A percentile compares a stretch with the other conserved stretches of the same genome.
These are phyloP conservation scores for Ammodramus savannarum DNA, from an alignment of 2,113 vertebrate genomes.

Conservation along the genomic window DNA sequence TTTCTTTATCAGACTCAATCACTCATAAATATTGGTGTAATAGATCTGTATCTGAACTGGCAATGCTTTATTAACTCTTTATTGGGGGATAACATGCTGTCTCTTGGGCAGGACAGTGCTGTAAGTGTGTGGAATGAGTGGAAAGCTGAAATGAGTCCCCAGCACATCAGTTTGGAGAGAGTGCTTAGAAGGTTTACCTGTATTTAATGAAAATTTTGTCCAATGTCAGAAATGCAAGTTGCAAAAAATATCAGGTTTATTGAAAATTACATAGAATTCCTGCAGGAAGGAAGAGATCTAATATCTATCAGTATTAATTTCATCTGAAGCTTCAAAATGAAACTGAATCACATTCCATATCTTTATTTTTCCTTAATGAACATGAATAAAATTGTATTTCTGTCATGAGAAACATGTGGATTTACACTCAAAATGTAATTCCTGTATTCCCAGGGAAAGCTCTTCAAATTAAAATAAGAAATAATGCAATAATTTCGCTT, in stretches of 20 bases:
- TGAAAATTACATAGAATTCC: background rate
- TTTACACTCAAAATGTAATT: background rate
- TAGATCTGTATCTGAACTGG: background rate
- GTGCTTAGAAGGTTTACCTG: background rate
- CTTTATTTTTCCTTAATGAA: background rate
- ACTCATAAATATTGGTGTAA: background rate
- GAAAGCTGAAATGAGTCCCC: background rate
- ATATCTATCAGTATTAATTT: background rate
- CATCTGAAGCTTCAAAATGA: background rate
- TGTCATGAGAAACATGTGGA: background rate
- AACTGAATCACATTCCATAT: background rate
- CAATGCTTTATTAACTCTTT: background rate
- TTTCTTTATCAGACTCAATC: background rate
- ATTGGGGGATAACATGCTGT: fast-evolving
- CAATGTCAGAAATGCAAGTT: background rate
- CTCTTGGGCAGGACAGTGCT: background rate
- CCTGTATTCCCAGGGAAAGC: background rate
- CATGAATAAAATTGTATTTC: background rate
- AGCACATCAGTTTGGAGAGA: background rate
- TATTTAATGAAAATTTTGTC: background rate
- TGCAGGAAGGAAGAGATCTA: background rate
- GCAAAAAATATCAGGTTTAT: background rate
- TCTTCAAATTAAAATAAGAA: background rate
- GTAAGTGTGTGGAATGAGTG: background rate
- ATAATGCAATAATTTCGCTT: background rate